Evolutionary conservation across 2,113 vertebrate genomes (phyloP), one percentile per base, ranked within the genome.

Genomic region (Grus americana): DNA sequence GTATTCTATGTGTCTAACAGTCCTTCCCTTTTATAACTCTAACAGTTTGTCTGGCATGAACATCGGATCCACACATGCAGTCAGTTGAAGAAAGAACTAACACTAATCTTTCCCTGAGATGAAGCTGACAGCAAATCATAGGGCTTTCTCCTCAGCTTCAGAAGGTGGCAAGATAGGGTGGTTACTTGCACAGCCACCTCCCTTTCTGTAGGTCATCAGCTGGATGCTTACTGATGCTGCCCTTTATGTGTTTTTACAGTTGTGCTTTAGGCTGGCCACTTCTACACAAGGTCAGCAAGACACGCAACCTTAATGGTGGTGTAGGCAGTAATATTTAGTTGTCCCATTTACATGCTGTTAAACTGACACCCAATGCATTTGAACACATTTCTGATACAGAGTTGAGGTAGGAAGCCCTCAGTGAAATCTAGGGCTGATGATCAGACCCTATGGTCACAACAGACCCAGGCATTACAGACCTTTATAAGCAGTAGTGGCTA

Each of bases 261-360:
- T 61, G 26, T 62, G 17, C 30, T 15, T 61, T 52, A 10, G 21
- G 21, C 11, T 72, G 61, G 15, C 8, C 20, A 14, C 30, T 36
- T 49, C 55, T 44, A n/a, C 34, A 40, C 21, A 61, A 19, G 54
- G 50, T 79, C 73, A 84, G 26, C 21, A 15, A n/a, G 23, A 27
- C 36, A 30, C n/a, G 6, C 44, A 84, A 5, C 13, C 11, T 36
- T 40, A 29, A 4, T 5, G 30, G 52, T 50, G 18, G 4, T 46
- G 23, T 19, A 9, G 11, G 15, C 46, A 36, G 46, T 6, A 29
- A 32, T 22, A 30, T 42, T 73, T 40, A 27, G 6, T 15, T 92
- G 54, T 44, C 55, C 57, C 10, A 16, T 46, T 54, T 46, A 38
- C 38, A 11, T 0, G 0, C 15, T 50, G 9, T 34, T 27, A 66